Evolutionary conservation across 1,140 invertebrate genomes (phyloP).

Genomic region (Aphis craccivora): DNA sequence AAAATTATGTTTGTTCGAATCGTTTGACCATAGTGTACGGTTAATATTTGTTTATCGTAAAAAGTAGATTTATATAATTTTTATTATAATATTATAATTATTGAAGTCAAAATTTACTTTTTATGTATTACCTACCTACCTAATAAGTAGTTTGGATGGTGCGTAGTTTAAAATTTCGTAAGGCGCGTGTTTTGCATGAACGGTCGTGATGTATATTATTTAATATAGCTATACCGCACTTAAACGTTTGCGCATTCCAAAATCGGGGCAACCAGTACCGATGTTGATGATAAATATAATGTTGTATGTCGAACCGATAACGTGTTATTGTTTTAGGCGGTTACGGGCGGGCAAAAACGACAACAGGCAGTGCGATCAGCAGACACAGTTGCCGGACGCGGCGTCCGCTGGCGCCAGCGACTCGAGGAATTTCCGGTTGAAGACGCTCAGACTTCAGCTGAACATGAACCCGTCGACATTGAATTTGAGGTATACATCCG

Average conservation of each 20-base stretch:
- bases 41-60: not conserved
- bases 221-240: not conserved
- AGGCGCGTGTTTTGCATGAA: not conserved
- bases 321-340: conserved; percentile 45
- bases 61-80: not conserved
- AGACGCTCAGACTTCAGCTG: conserved; percentile 73
- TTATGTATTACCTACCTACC: no score
- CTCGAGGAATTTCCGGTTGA: conserved; percentile 71
- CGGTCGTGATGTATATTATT: not conserved
- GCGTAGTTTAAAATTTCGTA: not conserved
- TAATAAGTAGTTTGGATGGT: not conserved
- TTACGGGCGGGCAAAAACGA: conserved; percentile 34
- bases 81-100: not conserved
- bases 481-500: conserved; percentile 70
- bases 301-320: not conserved
- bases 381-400: conserved; percentile 44
- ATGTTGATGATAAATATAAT: not conserved
- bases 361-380: conserved; percentile 43
- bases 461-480: conserved; percentile 69
- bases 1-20: not conserved
- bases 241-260: not conserved
- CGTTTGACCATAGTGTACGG: no score
- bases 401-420: conserved; percentile 64
- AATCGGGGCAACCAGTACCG: not conserved
- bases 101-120: no score